Base-by-base conservation (phyloP, 2,797 vertebrate species). In the Poeciliopsis presidionis region DNA sequence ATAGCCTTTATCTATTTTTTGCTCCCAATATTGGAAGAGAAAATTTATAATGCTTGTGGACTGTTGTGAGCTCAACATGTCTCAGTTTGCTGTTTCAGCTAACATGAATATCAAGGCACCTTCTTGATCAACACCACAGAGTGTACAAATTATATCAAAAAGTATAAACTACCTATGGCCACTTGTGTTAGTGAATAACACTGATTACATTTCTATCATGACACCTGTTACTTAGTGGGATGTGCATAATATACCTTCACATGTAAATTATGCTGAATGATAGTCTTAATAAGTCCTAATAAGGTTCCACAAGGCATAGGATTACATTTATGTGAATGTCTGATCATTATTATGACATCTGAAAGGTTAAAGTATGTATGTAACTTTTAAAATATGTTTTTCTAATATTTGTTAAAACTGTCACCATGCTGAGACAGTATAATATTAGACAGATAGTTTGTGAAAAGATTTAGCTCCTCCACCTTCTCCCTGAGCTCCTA, bases 21-120 rank as follows among this genome's bases (percentile, higher is more conserved):
- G 75, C 77, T 85, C 85, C 49, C 77, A 84, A 75, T 82, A 87
- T 84, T 36, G 70, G 79, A 70, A 72, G 81, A 90, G 88, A 88
- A 86, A 84, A 88, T 91, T 57, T 45, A 73, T 89, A 83, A 85
- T 85, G 88, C 87, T 86, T 78, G 83, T 88, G 83, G 80, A 89
- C 85, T 78, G 79, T 85, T 75, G 87, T 84, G 88, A 88, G 79
- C 87, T 89, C 87, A 85, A 86, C 85, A 79, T 80, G 85, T 90
- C 87, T 87, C 25, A 6, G 81, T 89, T 81, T 89, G 78, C 9
- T 14, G 76, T 61, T 80, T 90, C 84, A 86, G 84, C 82, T 78
- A 74, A 93, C 82, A 47, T 79, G 75, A 80, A 80, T 88, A 81
- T 88, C 87, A 63, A 83, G 83, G 87, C 82, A 61, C 76, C 72